phyloP scores from a whole-genome alignment of 1,140 invertebrate genomes.

The Pseudachorutes palmiensis region DNA sequence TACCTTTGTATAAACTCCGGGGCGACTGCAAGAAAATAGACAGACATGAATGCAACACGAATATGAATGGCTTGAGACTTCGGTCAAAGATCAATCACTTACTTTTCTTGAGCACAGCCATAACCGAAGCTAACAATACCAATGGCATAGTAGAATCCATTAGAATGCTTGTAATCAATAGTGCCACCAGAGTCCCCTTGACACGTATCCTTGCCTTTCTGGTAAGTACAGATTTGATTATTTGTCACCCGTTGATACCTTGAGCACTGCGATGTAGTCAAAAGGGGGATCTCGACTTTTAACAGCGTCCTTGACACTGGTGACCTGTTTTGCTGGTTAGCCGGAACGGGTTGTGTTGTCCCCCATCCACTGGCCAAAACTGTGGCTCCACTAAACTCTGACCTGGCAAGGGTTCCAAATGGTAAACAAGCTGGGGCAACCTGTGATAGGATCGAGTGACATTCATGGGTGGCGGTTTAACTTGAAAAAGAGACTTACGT shows the following conservation, averaged over 20 bases:
- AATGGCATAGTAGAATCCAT: conserved; percentile 19
- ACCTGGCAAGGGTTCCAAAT: conserved; percentile 17
- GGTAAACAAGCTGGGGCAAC: conserved; percentile 24
- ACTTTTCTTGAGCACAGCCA: conserved; percentile 49
- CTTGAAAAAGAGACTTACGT: conserved; percentile 54
- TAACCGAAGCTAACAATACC: conserved; percentile 65
- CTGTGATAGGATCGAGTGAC: conserved; percentile 50
- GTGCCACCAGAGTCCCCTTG: conserved; percentile 34
- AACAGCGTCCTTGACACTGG: conserved; percentile 49
- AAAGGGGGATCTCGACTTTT: conserved; percentile 53
- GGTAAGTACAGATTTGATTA: conserved; percentile 59
- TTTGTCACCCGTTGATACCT: conserved; percentile 42
- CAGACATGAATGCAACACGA: not conserved
- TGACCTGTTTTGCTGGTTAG: conserved; percentile 44
- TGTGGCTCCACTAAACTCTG: conserved; percentile 4
- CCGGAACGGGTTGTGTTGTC: conserved; percentile 47
- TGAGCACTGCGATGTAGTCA: conserved; percentile 48
- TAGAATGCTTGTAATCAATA: conserved; percentile 26
- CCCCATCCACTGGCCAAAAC: conserved; percentile 19
- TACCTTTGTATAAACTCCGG: conserved; percentile 17
- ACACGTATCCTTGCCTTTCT: conserved; percentile 34
- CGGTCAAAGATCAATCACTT: not conserved
- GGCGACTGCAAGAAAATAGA: not conserved
- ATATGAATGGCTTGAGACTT: not conserved
- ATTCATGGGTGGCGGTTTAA: too few relatives aligned